Evolutionary conservation across 2,113 vertebrate species (phyloP), one percentile per base, ranked within the genome.

Genomic region (Phalacrocorax aristotelis): DNA sequence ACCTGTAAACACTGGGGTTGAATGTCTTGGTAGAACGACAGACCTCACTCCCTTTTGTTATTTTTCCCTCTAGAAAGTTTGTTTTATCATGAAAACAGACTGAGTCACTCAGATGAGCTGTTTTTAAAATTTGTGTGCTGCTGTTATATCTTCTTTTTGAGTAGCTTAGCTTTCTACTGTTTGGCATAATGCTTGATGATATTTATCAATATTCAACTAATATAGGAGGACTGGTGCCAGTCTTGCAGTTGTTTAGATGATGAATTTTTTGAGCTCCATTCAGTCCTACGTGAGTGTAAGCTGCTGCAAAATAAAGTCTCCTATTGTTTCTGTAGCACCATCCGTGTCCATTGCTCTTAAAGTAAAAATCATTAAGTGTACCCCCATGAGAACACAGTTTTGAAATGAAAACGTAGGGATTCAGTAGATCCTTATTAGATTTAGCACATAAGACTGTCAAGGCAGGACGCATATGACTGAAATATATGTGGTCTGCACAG

Each of bases 1-100:
- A 93, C 83, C 83, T 96, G 71, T 96, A 84, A 96, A 96, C 74
- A 94, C 22, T 46, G 91, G 54, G 40, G n/a, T n/a, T 72, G 30
- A 36, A 57, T 7, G 14, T 93, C 62, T 77, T 95, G 36, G 26
- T 72, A 70, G 78, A 69, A 92, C 55, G 65, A 21, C 13, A 72
- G 79, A 68, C 68, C 85, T 96, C 38, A 57, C 32, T 84, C 62
- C 7, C 7, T 66, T 83, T 85, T 71, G 54, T 85, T 86, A 32
- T 80, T 94, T 38, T 30, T 84, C 52, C 76, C 94, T 96, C 89
- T 75, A 91, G 65, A 93, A 76, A 62, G 69, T 82, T 86, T 75
- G 29, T 58, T 87, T 79, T 49, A 48, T 85, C 14, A 30, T 95
- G 75, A 74, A 83, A 80, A 71, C 75, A 90, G n/a, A 49, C 27